phyloP scores from a whole-genome alignment of 2,797 vertebrate species.

The Selene dorsalis region DNA sequence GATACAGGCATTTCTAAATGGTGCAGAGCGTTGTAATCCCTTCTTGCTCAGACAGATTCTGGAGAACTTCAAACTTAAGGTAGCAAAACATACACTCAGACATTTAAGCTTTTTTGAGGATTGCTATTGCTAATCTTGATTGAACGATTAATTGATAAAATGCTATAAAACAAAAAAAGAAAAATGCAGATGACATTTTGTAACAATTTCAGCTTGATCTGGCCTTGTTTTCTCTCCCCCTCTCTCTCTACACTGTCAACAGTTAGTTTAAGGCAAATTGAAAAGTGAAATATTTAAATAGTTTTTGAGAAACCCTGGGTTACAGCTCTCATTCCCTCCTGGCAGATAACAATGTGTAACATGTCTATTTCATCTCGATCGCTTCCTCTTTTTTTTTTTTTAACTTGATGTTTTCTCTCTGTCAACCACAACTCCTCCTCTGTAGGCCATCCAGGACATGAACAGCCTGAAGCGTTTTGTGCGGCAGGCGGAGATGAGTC shows the following conservation, averaged over 20 bases:
- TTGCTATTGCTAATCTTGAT: not conserved
- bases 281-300: not conserved
- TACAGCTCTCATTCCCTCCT: slow-evolving; percentile 30
- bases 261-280: not conserved
- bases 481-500: slow-evolving; percentile 96
- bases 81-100: slow-evolving; percentile 57
- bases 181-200: not conserved
- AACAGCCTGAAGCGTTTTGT: slow-evolving; percentile 98
- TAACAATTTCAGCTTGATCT: not conserved
- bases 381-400: slow-evolving; percentile 15
- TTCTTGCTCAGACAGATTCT: slow-evolving; percentile 96
- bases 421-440: not conserved
- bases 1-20: slow-evolving; percentile 93
- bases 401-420: not conserved
- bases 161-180: not conserved
- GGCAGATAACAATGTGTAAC: not conserved
- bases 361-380: not conserved
- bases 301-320: not conserved
- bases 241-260: not conserved
- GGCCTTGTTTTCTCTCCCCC: not conserved
- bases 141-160: not conserved
- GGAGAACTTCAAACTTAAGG: slow-evolving; percentile 99
- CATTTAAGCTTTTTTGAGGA: not conserved
- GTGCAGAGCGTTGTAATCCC: slow-evolving; percentile 91
- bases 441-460: slow-evolving; percentile 97